A percentile compares a stretch with the other conserved stretches of the same genome.
These are phyloP conservation scores for Hippolais icterina DNA, from an alignment of 2,113 vertebrate genomes.

Conservation along the genomic window DNA sequence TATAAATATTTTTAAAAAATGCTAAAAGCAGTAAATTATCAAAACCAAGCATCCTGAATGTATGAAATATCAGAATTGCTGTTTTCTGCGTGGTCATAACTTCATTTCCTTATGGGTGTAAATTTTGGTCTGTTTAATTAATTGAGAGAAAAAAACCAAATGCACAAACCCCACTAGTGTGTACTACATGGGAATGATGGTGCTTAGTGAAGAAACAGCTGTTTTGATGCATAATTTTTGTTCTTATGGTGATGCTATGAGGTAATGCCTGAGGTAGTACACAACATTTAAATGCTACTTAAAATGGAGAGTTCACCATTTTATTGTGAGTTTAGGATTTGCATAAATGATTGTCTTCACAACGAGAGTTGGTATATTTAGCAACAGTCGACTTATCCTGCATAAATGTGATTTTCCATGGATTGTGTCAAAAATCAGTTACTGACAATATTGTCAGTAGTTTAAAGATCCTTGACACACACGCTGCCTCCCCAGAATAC, in stretches of 20 bases:
- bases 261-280: not conserved
- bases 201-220: not conserved
- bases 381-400: not conserved
- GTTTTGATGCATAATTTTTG: not conserved
- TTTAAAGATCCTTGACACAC: not conserved
- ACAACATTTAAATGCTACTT: not conserved
- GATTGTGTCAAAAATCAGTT: not conserved
- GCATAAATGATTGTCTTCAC: not conserved
- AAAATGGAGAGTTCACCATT: not conserved
- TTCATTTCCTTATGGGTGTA: not conserved
- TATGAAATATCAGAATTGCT: not conserved
- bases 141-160: not conserved
- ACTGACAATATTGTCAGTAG: not conserved
- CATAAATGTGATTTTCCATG: not conserved
- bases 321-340: not conserved
- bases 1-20: too few relatives aligned
- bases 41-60: not conserved
- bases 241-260: not conserved
- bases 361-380: not conserved
- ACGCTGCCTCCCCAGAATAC: not conserved
- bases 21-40: not conserved
- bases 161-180: not conserved
- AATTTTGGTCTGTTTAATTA: not conserved
- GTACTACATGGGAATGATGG: not conserved
- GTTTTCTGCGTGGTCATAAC: not conserved